Evolutionary conservation across 2,888 invertebrate species (phyloP).

Genomic region (Encarsia formosa): DNA sequence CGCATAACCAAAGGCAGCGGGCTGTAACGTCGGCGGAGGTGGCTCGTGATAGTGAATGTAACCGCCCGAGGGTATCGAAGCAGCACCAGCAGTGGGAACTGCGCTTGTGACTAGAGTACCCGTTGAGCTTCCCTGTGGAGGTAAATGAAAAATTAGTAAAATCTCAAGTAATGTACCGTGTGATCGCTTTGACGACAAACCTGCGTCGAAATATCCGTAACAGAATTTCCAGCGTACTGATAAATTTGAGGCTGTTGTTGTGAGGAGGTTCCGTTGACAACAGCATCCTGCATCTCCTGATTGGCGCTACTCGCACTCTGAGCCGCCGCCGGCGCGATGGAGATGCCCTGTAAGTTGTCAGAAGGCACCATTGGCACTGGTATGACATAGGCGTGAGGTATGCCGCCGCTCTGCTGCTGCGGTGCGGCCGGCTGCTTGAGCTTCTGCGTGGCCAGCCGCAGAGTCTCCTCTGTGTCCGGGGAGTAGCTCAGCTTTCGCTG

Average conservation of each 20-base stretch:
- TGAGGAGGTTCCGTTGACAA: no score
- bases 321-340: constrained; percentile 11
- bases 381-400: constrained; percentile 48
- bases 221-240: constrained; percentile 40
- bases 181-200: constrained; percentile 11
- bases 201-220: constrained; percentile 36
- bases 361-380: constrained; percentile 49
- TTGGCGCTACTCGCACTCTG: no score
- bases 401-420: constrained; percentile 34
- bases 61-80: constrained; percentile 29
- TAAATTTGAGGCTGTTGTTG: constrained; percentile 33
- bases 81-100: constrained; percentile 3
- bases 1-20: constrained; percentile 44
- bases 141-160: constrained; percentile 3
- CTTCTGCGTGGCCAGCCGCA: constrained; percentile 47
- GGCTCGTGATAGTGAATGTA: constrained; percentile 23
- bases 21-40: constrained; percentile 39
- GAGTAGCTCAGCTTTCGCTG: constrained; percentile 43
- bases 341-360: constrained; percentile 39
- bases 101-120: constrained; percentile 27
- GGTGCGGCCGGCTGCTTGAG: constrained; percentile 38
- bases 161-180: no score
- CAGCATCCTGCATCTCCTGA: no score
- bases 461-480: constrained; percentile 48
- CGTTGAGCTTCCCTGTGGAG: constrained; percentile 21